phyloP scores from a whole-genome alignment of 2,797 vertebrate species.

The Cryptoprocta ferox region DNA sequence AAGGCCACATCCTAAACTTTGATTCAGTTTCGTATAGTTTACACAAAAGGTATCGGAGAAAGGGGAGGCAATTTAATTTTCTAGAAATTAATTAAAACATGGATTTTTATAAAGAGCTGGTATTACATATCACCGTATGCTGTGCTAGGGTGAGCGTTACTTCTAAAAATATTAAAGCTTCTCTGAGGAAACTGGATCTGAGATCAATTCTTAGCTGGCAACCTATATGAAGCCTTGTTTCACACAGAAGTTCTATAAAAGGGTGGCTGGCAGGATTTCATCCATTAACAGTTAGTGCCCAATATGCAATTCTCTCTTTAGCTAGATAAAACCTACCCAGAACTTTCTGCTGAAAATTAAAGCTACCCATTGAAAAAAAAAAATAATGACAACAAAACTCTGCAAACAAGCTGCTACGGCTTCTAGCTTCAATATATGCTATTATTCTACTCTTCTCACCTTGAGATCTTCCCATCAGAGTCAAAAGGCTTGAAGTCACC shows the following conservation, averaged over 20 bases:
- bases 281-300: not conserved
- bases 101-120: slow-evolving; percentile 63
- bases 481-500: not conserved
- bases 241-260: slow-evolving; percentile 37
- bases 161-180: slow-evolving; percentile 77
- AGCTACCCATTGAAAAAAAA: not conserved
- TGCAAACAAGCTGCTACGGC: not conserved
- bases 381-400: not conserved
- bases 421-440: not conserved
- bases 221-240: slow-evolving; percentile 14
- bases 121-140: slow-evolving; percentile 61
- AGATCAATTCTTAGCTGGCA: slow-evolving; percentile 60
- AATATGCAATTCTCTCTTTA: not conserved
- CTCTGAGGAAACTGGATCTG: slow-evolving; percentile 53
- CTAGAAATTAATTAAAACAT: slow-evolving; percentile 74
- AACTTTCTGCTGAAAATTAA: slow-evolving; percentile 58
- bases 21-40: not conserved
- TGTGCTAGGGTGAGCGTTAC: slow-evolving; percentile 38
- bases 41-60: not conserved
- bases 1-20: slow-evolving; percentile 24
- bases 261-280: slow-evolving; percentile 33
- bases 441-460: not conserved
- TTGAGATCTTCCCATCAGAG: not conserved
- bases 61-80: slow-evolving; percentile 42
- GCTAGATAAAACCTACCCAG: slow-evolving; percentile 36